Evolutionary conservation across 2,113 vertebrate species (phyloP).

Genomic region (Spilogale gracilis): DNA sequence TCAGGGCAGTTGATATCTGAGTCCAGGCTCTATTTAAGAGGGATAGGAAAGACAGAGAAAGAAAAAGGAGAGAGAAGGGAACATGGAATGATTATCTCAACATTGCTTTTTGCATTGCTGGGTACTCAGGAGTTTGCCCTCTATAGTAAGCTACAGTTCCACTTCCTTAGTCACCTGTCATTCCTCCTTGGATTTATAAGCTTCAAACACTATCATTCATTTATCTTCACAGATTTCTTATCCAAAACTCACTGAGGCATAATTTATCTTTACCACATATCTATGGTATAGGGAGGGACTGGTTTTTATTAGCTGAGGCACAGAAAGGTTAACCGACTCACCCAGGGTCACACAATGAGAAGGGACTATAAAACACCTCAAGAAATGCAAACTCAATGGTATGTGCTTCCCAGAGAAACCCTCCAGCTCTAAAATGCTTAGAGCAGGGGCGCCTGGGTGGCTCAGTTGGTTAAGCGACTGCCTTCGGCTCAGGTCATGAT

Average conservation of each 20-base stretch:
- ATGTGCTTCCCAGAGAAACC: not conserved
- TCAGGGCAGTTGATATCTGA: not conserved
- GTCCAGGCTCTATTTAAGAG: not conserved
- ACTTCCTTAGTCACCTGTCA: not conserved
- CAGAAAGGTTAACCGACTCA: slow-evolving; percentile 45
- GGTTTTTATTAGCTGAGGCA: slow-evolving; percentile 35
- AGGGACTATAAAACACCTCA: not conserved
- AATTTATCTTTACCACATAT: slow-evolving; percentile 58
- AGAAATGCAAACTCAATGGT: not conserved
- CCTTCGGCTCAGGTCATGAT: too few relatives aligned
- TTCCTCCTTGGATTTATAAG: slow-evolving; percentile 55
- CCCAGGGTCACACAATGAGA: slow-evolving; percentile 48
- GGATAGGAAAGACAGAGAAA: not conserved
- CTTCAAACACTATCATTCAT: slow-evolving; percentile 14
- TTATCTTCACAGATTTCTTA: slow-evolving; percentile 70
- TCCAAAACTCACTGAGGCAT: slow-evolving; percentile 68
- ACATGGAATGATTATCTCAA: not conserved
- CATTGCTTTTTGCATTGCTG: not conserved
- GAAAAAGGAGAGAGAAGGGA: not conserved
- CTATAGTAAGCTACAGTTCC: not conserved
- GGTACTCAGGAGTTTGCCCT: not conserved
- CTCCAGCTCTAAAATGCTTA: not conserved
- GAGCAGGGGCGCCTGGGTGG: not conserved
- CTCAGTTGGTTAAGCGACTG: too few relatives aligned
- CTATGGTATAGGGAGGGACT: not conserved